Evolutionary conservation across 2,888 invertebrate species (phyloP), one percentile per base, ranked within the genome.

Genomic region (Andrena dorsata): DNA sequence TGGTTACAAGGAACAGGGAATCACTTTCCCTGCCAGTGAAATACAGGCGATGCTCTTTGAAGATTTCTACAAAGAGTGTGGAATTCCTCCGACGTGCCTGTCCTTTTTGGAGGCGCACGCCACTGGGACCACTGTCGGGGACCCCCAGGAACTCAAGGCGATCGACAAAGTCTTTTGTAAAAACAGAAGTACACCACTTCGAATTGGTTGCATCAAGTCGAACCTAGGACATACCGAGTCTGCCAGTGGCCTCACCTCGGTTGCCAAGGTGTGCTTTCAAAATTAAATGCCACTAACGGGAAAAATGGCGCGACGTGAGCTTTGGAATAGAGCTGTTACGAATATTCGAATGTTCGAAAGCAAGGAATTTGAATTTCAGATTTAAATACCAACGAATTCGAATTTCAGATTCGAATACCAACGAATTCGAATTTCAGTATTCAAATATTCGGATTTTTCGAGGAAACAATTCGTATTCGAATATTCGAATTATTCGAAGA

Each of bases 211-310:
- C 0, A 96, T 98, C 47, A 99, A 99, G 93, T 98, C 98, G 0
- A 99, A 98, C 94, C 95, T 98, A 93, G 99, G 99, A 0, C 99
- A 99, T 94, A 96, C 97, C 0, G 99, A 99, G 92, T 97, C 98
- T 0, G 96, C 96, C 1, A 97, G 97, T 5, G 97, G 98, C 8
- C 94, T 98, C 1, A 97, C 97, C 87, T 97, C 98, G 0, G 93
- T 98, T 80, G 96, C 97, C 0, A 98, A 98, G 95, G 97, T 96
- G 85, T 92, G 58, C 32, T 2, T 8, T 41, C 8, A 49, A n/a
- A 47, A 6, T 28, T 6, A 1, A 23, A 13, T 8, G 8, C 16
- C 20, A 20, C 49, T 13, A 49, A 5, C 49, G 16, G 49, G 5
- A n/a, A 47, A 30, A 0, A 47, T 47, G 16, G 10, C 16, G 49